Evolutionary conservation across 2,797 vertebrate genomes (phyloP).

Genomic region (Limosa lapponica): DNA sequence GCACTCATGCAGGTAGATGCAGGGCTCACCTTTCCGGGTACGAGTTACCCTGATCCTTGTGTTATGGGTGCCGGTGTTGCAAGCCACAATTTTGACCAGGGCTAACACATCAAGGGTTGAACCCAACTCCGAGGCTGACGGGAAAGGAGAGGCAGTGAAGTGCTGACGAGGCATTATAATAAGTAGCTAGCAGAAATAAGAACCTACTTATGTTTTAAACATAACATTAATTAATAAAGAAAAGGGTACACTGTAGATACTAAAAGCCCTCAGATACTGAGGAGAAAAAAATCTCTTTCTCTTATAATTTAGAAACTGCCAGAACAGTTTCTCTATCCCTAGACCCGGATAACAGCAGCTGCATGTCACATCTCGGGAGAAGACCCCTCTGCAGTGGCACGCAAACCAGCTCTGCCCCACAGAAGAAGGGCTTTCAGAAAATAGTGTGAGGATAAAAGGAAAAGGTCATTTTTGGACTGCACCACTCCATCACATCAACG

Average conservation of each 20-base stretch:
- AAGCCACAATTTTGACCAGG: background rate
- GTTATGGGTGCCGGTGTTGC: background rate
- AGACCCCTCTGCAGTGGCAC: background rate
- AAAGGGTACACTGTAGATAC: constrained; percentile 6
- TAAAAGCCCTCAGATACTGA: constrained; percentile 21
- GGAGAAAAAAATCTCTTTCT: background rate
- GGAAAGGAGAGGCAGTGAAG: background rate
- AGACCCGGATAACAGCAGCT: background rate
- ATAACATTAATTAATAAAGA: constrained; percentile 70
- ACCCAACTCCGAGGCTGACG: rapidly evolving
- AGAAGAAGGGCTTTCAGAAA: background rate
- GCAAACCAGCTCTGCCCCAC: background rate
- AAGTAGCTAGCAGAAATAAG: constrained; percentile 29
- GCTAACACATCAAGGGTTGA: background rate
- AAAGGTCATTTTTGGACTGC: constrained; percentile 20
- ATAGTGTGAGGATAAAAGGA: background rate
- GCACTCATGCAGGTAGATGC: rapidly evolving
- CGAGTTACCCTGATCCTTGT: rapidly evolving
- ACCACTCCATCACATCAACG: constrained; percentile 40
- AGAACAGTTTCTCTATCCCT: background rate
- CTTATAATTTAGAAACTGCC: background rate
- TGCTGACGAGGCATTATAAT: constrained; percentile 12
- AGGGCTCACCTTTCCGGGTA: background rate
- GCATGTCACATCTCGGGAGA: background rate
- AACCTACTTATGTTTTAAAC: constrained; percentile 60